Evolutionary conservation across 2,888 invertebrate species (phyloP).

Genomic region (Bellardia bayeri): DNA sequence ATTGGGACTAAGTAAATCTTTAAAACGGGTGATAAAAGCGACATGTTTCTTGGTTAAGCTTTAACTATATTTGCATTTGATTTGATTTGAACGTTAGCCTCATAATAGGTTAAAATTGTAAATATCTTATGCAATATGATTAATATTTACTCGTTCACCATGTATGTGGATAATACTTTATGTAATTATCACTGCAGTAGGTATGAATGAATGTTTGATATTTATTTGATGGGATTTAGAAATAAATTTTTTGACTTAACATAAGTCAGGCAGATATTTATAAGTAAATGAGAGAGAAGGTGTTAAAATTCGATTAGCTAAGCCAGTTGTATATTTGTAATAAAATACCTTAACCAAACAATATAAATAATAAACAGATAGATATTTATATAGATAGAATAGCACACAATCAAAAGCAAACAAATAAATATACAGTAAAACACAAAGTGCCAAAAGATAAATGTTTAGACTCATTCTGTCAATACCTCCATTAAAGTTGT

Average conservation of each 20-base stretch:
- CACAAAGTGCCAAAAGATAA: not conserved
- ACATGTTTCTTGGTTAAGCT: too few species aligned
- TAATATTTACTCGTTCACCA: too few species aligned
- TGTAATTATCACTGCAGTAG: not conserved
- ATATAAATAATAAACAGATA: not conserved
- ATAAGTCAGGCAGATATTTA: not conserved
- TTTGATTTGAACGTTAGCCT: too few species aligned
- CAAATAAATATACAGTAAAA: not conserved
- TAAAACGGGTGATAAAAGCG: too few species aligned
- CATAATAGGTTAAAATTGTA: too few species aligned
- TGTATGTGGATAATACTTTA: too few species aligned
- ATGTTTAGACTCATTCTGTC: not conserved
- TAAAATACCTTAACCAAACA: not conserved
- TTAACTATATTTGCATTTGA: too few species aligned
- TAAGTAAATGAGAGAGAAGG: not conserved
- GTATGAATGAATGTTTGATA: not conserved
- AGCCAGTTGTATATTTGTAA: slow-evolving; percentile 11
- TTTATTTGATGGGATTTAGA: not conserved
- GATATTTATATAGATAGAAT: too few species aligned
- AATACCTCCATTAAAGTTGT: not conserved
- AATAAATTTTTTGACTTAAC: not conserved
- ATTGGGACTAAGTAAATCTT: too few species aligned
- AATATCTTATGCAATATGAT: too few species aligned
- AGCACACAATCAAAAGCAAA: not conserved
- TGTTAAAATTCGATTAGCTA: slow-evolving; percentile 35